Conservation (phyloP, 2,113 vertebrate genomes). For the Cavia porcellus region DNA sequence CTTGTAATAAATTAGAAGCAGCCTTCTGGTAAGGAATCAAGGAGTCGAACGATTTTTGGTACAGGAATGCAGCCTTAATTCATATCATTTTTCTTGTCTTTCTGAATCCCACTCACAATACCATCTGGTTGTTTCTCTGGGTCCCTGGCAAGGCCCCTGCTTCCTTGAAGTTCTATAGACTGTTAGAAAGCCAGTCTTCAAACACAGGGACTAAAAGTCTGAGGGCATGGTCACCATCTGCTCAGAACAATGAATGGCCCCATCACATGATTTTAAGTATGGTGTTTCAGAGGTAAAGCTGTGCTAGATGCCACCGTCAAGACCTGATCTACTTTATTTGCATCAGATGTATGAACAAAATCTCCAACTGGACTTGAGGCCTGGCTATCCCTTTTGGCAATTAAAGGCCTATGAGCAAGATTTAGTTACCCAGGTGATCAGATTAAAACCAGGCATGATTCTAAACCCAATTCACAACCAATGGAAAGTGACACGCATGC, state of each 20-base stretch:
- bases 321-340: background rate
- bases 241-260: background rate
- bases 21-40: background rate
- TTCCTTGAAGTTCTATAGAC: background rate
- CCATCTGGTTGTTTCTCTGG: background rate
- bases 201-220: background rate
- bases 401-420: slow-evolving; percentile 47
- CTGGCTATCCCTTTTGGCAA: slow-evolving; percentile 39
- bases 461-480: slow-evolving; percentile 36
- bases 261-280: background rate
- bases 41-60: background rate
- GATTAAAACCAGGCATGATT: slow-evolving; percentile 42
- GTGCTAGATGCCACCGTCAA: background rate
- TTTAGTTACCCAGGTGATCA: background rate
- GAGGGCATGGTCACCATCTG: background rate
- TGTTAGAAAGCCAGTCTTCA: slow-evolving; percentile 6
- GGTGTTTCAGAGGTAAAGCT: background rate
- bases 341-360: background rate
- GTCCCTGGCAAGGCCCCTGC: background rate
- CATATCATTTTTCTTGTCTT: background rate
- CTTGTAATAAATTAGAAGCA: background rate
- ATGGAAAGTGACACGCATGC: background rate
- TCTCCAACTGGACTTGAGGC: slow-evolving; percentile 17
- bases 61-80: background rate
- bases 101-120: background rate